Conservation (phyloP, 1,140 invertebrate genomes). For the Drosophila parvula region DNA sequence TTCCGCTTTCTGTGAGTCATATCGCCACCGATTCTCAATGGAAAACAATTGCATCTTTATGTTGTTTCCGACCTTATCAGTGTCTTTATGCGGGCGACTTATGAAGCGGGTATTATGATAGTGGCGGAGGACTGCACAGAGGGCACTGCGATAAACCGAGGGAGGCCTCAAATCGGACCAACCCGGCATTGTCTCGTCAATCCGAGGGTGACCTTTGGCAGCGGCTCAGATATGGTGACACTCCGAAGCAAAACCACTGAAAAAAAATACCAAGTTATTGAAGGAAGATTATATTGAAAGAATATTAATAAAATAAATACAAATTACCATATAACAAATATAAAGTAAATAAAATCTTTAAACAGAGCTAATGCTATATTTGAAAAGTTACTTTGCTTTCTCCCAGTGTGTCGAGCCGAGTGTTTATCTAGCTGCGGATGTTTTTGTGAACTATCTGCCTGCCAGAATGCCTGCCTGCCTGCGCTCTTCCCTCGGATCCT, state of each 20-base stretch:
- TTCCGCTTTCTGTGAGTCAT: constrained; percentile 66
- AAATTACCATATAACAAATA: too few relatives aligned
- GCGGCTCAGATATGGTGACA: constrained; percentile 30
- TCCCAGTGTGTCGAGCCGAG: constrained; percentile 13
- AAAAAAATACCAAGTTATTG: background rate
- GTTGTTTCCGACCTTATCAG: constrained; percentile 52
- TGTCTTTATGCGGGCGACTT: constrained; percentile 54
- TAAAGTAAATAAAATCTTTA: too few relatives aligned
- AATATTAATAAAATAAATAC: background rate
- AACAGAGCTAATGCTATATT: too few relatives aligned
- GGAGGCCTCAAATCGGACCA: constrained; percentile 8
- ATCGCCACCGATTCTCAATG: constrained; percentile 24
- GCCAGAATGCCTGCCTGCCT: constrained; percentile 1
- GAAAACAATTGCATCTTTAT: constrained; percentile 65
- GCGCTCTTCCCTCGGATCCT: constrained; percentile 10
- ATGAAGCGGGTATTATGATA: constrained; percentile 64
- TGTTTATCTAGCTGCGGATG: constrained; percentile 48
- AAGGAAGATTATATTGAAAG: too few relatives aligned
- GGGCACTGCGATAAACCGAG: constrained; percentile 15
- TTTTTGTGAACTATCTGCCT: constrained; percentile 45
- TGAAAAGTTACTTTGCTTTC: background rate
- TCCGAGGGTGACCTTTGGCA: constrained; percentile 47
- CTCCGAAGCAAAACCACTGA: constrained; percentile 35
- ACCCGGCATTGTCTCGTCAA: constrained; percentile 34
- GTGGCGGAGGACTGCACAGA: constrained; percentile 9